Evolutionary conservation across 2,113 vertebrate species (phyloP).

Genomic region (Sinocyclocheilus anophthalmus): DNA sequence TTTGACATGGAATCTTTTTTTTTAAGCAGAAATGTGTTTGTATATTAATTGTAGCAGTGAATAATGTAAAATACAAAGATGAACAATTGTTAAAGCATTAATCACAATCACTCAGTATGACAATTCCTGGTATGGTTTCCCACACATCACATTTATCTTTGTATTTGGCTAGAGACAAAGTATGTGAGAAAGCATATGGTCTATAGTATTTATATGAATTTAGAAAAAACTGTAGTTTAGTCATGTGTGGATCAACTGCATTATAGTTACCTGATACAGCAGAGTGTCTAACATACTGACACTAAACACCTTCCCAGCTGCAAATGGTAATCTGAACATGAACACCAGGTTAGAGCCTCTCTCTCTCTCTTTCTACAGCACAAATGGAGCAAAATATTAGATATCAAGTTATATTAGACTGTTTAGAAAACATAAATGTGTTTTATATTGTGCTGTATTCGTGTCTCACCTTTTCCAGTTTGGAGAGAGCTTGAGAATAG

Average conservation of each 20-base stretch:
- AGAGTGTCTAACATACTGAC: conserved; percentile 86
- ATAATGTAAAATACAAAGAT: neutral
- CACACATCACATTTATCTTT: neutral
- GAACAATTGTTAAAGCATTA: neutral
- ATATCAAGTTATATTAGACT: neutral
- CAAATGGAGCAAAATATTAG: conserved; percentile 19
- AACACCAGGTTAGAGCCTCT: conserved; percentile 84
- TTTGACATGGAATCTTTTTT: neutral
- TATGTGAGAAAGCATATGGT: neutral
- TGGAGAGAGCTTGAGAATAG: conserved; percentile 81
- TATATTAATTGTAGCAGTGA: neutral
- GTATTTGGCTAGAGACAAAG: neutral
- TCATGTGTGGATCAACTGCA: neutral
- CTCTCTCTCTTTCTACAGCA: conserved; percentile 80
- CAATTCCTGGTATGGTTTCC: neutral
- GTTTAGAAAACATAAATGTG: neutral
- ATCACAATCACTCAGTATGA: neutral
- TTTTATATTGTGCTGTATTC: neutral
- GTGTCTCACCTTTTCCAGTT: conserved; percentile 80
- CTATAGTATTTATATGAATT: neutral
- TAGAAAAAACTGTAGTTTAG: neutral
- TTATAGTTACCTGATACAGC: conserved; percentile 79
- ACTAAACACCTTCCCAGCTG: conserved; percentile 84
- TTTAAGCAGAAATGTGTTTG: neutral
- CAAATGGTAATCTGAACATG: conserved; percentile 84